Conservation (phyloP, 2,888 invertebrate species). For the Camptogramma bilineatum region DNA sequence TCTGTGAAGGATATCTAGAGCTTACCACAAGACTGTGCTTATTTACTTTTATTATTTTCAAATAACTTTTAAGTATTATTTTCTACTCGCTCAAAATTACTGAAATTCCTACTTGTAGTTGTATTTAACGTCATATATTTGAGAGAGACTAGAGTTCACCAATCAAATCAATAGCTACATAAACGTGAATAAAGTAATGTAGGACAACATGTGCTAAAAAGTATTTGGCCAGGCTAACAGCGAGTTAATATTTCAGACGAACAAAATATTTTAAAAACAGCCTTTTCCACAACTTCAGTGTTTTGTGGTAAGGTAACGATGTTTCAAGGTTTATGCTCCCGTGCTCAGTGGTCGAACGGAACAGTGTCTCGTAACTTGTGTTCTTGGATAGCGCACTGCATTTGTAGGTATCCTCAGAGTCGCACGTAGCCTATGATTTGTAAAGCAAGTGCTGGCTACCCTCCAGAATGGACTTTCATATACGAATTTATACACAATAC, state of each 20-base stretch:
- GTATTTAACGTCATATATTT: too few species aligned
- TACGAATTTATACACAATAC: conserved; percentile 28
- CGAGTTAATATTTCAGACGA: not conserved
- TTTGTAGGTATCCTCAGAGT: conserved; percentile 29
- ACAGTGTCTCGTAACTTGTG: conserved; percentile 36
- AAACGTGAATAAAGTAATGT: not conserved
- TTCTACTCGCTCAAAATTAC: not conserved
- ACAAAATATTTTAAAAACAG: not conserved
- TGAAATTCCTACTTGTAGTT: too few species aligned
- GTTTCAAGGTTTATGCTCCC: conserved; percentile 24
- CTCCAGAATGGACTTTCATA: conserved; percentile 34
- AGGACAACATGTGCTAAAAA: too few species aligned
- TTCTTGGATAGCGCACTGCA: conserved; percentile 33
- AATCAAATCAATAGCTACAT: not conserved
- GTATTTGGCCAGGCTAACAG: not conserved
- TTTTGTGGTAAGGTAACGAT: conserved; percentile 14
- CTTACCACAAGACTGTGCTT: conserved; percentile 7
- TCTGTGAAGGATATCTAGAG: conserved; percentile 16
- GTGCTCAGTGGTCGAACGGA: conserved; percentile 21
- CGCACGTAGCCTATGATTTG: conserved; percentile 43
- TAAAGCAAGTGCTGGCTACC: conserved; percentile 41
- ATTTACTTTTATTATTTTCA: not conserved
- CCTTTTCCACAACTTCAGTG: not conserved
- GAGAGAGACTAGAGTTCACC: not conserved
- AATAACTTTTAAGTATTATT: not conserved